Conservation (phyloP, 2,797 vertebrate species). For the Hydrophis major region DNA sequence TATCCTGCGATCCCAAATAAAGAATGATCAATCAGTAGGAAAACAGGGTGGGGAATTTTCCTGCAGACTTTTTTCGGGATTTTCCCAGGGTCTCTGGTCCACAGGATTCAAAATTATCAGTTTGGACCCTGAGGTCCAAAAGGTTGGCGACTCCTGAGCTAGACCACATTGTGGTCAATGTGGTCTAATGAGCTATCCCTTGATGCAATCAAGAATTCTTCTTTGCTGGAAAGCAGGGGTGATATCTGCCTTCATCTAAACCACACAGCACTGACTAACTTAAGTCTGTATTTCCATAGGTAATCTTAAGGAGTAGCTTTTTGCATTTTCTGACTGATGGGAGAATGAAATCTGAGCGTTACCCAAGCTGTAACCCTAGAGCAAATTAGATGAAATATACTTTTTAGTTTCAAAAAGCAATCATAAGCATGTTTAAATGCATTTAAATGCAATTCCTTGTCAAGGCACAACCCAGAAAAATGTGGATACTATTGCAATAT, state of each 20-base stretch:
- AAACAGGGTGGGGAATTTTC: no score
- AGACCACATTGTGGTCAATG: not conserved
- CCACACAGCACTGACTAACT: not conserved
- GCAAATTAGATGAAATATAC: not conserved
- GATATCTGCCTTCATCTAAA: not conserved
- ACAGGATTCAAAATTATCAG: no score
- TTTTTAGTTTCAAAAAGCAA: not conserved
- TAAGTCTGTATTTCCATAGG: not conserved
- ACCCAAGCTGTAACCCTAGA: no score
- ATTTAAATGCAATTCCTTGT: not conserved
- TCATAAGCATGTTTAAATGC: not conserved
- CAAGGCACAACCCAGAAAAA: no score
- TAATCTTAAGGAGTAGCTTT: not conserved
- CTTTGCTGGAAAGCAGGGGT: not conserved
- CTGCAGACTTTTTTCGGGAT: no score
- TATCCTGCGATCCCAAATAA: no score
- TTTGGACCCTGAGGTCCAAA: no score
- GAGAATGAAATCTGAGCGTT: not conserved
- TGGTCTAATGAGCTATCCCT: not conserved
- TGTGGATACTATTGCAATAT: not conserved
- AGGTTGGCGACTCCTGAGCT: not conserved
- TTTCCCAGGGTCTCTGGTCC: no score
- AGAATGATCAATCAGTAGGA: no score
- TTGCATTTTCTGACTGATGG: not conserved
- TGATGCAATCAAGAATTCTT: not conserved